Evolutionary conservation across 2,797 vertebrate genomes (phyloP), one percentile per base, ranked within the genome.

Genomic region (Mormyrops attenuatus): DNA sequence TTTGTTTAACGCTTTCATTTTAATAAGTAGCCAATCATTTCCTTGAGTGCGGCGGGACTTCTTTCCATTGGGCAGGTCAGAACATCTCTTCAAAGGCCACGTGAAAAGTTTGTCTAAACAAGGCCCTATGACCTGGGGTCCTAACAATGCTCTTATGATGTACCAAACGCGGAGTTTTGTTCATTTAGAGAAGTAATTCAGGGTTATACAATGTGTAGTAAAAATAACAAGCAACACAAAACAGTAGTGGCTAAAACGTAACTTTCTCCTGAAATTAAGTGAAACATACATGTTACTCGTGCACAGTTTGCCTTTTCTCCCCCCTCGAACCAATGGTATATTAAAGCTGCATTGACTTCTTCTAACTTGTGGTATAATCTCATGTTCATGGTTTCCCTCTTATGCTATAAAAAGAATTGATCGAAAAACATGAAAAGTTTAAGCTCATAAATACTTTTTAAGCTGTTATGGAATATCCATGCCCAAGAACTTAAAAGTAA

Each of bases 261-360:
- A 86, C 22, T 38, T 22, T 66, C 55, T 38, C 41, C 41, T 60
- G n/a, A 85, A 89, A 63, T 89, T 41, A n/a, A 89, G 44, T 84
- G 50, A 80, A 26, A 57, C 20, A 82, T 84, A 20, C 47, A 47
- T 89, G 53, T 44, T 49, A 63, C 30, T 44, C 11, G 15, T 84
- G 41, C 38, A 50, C n/a, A 47, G 53, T n/a, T 89, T n/a, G 41
- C n/a, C 11, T 15, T 38, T 38, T 15, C 11, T 38, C 30, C 13
- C 13, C 1, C 0, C 60, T 63, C 9, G 60, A 84, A 57, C 73
- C n/a, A 22, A 84, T 89, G 52, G 38, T 34, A 89, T 38, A 82
- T 89, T 84, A 84, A 41, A 47, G 77, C 15, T 20, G 38, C 0
- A 0, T 44, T 47, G 77, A 82, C 41, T 41, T 44, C 17, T 80